These are phyloP conservation scores for Drosophila mercatorum DNA, from an alignment of 2,888 invertebrate genomes.

Conservation along the genomic window DNA sequence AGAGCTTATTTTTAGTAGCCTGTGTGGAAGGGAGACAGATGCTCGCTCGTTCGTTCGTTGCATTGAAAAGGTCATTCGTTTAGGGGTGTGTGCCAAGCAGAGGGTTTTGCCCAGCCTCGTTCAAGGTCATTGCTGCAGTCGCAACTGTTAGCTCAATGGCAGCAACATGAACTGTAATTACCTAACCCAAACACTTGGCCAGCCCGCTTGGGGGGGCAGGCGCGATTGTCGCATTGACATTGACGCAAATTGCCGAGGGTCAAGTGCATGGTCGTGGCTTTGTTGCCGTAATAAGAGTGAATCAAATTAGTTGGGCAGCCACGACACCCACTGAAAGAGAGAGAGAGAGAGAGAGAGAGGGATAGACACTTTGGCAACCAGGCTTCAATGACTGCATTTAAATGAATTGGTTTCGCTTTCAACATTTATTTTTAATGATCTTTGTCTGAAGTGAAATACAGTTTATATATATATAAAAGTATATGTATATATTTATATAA, in stretches of 20 bases:
- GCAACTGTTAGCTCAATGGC: constrained; percentile 41
- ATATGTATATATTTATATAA: background rate
- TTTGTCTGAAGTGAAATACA: background rate
- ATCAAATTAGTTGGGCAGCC: constrained; percentile 62
- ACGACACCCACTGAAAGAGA: constrained; percentile 7
- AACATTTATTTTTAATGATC: constrained; percentile 8
- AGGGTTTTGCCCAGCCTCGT: constrained; percentile 50
- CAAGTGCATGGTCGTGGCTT: constrained; percentile 63
- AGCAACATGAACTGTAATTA: constrained; percentile 47
- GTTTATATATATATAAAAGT: background rate
- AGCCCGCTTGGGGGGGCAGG: constrained; percentile 4
- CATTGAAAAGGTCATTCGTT: constrained; percentile 74
- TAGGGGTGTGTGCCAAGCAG: constrained; percentile 11
- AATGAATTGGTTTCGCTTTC: constrained; percentile 8
- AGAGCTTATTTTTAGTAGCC: constrained; percentile 74
- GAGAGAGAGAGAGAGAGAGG: background rate
- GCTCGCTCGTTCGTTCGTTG: constrained; percentile 28
- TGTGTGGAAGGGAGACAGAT: constrained; percentile 19
- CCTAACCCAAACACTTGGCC: constrained; percentile 33
- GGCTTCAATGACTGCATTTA: constrained; percentile 5
- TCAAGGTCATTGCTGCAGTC: constrained; percentile 66
- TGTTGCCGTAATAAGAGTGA: constrained; percentile 48
- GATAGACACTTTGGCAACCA: background rate
- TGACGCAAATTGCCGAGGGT: constrained; percentile 77
- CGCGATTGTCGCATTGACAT: constrained; percentile 62